Evolutionary conservation across 1,140 invertebrate genomes (phyloP).

Genomic region (Drosophila willistoni): DNA sequence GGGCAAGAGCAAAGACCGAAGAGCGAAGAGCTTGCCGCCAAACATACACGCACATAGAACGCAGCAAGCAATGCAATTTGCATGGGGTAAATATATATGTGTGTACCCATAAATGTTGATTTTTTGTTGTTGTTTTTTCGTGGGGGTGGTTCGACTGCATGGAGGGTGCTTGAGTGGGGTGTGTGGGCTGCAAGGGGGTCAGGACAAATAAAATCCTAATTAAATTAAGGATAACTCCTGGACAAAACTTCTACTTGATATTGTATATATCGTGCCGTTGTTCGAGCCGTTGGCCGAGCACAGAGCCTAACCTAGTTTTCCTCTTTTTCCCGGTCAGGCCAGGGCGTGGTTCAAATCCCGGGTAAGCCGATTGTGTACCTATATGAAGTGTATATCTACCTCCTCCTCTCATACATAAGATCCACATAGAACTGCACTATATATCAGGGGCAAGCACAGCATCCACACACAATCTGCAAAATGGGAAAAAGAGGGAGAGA

Average conservation of each 20-base stretch:
- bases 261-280: constrained; percentile 9
- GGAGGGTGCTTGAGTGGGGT: neutral
- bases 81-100: neutral
- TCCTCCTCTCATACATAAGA: constrained; percentile 39
- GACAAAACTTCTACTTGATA: constrained; percentile 8
- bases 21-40: neutral
- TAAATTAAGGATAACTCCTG: constrained; percentile 45
- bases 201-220: constrained; percentile 44
- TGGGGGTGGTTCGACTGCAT: neutral
- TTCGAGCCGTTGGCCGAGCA: constrained; percentile 5
- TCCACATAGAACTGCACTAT: constrained; percentile 60
- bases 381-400: constrained; percentile 30
- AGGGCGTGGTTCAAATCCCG: constrained; percentile 79
- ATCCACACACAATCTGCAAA: constrained; percentile 42
- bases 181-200: too few species aligned
- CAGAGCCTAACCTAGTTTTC: constrained; percentile 65
- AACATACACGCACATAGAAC: constrained; percentile 5
- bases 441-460: constrained; percentile 56
- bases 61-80: neutral
- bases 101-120: too few species aligned
- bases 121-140: neutral
- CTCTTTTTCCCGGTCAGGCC: constrained; percentile 22
- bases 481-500: neutral
- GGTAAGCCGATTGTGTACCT: constrained; percentile 58
- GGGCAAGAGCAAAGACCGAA: neutral